Conservation (phyloP, 23 tunicate genomes). For the Diplosoma virens region DNA sequence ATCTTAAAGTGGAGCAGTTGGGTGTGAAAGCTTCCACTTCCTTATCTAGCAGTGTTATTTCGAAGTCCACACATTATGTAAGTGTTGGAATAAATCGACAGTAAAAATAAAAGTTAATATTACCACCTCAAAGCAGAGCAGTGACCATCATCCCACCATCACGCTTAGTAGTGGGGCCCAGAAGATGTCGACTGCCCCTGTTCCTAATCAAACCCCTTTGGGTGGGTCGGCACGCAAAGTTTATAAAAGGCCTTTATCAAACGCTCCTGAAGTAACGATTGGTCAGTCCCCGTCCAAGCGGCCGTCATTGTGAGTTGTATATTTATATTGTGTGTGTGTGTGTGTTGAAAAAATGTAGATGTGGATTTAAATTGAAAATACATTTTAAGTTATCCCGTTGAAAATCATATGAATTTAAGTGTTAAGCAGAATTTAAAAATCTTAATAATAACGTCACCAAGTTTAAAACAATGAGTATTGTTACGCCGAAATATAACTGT, state of each 20-base stretch:
- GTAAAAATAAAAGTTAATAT: too few relatives aligned
- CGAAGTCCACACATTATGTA: too few relatives aligned
- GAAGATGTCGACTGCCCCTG: neutral
- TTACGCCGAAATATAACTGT: too few relatives aligned
- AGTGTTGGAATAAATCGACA: too few relatives aligned
- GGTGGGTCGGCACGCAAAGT: neutral
- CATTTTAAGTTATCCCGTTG: neutral
- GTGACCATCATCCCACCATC: neutral
- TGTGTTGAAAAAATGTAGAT: neutral
- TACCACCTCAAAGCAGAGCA: too few relatives aligned
- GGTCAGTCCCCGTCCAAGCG: neutral
- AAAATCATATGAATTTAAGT: too few relatives aligned
- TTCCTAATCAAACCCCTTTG: too few relatives aligned
- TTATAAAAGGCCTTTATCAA: neutral
- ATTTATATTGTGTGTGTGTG: too few relatives aligned
- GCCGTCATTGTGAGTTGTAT: constrained; percentile 4
- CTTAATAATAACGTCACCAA: too few relatives aligned
- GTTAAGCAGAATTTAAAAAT: too few relatives aligned
- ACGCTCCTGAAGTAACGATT: neutral
- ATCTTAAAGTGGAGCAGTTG: constrained; percentile 35
- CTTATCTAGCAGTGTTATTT: neutral
- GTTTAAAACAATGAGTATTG: too few relatives aligned
- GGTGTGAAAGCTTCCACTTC: neutral
- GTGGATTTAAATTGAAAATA: neutral
- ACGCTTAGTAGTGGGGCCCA: neutral